Evolutionary conservation across 2,113 vertebrate genomes (phyloP).

Genomic region (Synodontis membranacea): DNA sequence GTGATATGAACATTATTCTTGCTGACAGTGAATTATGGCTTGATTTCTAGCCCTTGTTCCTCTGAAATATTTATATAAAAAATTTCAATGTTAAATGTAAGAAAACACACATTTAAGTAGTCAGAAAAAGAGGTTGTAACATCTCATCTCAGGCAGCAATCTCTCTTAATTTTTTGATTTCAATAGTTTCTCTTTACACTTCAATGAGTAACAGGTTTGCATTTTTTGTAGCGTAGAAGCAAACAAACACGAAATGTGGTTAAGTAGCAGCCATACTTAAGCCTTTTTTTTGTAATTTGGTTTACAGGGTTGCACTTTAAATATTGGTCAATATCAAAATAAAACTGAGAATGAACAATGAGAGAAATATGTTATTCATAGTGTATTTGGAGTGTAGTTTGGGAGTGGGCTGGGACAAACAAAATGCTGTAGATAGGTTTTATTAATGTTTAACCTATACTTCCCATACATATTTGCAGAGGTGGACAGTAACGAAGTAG

Average conservation of each 20-base stretch:
- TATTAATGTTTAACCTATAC: background rate
- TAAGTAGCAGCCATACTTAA: background rate
- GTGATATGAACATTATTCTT: background rate
- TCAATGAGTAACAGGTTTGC: background rate
- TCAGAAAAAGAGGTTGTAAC: background rate
- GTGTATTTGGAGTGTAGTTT: background rate
- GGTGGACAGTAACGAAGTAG: too few relatives aligned
- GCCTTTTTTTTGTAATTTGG: background rate
- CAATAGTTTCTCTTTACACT: background rate
- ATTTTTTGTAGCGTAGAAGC: background rate
- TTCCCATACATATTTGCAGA: background rate
- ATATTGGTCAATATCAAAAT: background rate
- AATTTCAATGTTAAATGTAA: background rate
- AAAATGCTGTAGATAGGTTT: background rate
- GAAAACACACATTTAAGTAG: background rate
- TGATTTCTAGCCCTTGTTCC: background rate
- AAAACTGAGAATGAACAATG: background rate
- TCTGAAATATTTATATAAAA: background rate
- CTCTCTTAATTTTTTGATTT: background rate
- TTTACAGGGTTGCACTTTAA: background rate
- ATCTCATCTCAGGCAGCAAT: background rate
- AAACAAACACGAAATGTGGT: background rate
- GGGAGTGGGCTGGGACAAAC: background rate
- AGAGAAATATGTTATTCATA: background rate
- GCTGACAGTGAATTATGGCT: background rate